Base-by-base conservation (phyloP, 2,113 vertebrate genomes). In the Calypte anna region DNA sequence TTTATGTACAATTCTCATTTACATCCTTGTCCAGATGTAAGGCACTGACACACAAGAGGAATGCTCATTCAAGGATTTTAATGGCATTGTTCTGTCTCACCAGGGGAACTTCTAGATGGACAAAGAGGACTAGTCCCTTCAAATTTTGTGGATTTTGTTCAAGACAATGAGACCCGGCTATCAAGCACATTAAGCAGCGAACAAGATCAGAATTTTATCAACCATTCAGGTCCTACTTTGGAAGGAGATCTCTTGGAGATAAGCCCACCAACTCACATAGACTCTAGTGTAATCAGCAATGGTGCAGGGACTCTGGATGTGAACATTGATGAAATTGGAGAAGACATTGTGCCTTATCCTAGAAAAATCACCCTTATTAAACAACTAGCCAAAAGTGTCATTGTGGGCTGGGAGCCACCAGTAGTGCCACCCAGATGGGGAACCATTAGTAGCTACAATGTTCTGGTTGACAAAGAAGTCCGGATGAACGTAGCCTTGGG, bases 321-420 rank as follows among this genome's bases (percentile, higher is more conserved):
- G 91, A 99, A 97, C 97, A 98, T 98, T 9, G 99, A 99, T 4
- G 99, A 99, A 94, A 96, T 99, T 12, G 99, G 99, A 97, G 99
- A 99, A 99, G 99, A 99, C 98, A 97, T 98, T 66, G 99, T 99
- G 99, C 99, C 99, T 99, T 99, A 99, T 97, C 99, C 99, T 77
- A 97, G 99, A 82, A 99, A 97, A 97, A 99, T 99, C 97, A 99
- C 98, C 98, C 98, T 99, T 92, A 99, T 99, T 75, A 99, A 99
- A 95, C 99, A 99, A 94, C 98, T 99, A 54, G 99, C 99, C 98
- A 99, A 99, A 98, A 99, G 99, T 93, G 99, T 99, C 62, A 99
- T 99, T 93, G 98, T 99, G 97, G 98, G 99, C 97, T 99, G 99
- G 99, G 99, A 99, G 91, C 98, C 99, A 7, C 99, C 99, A 0